Conservation (phyloP, 1,140 invertebrate genomes). For the Scylla paramamosain region DNA sequence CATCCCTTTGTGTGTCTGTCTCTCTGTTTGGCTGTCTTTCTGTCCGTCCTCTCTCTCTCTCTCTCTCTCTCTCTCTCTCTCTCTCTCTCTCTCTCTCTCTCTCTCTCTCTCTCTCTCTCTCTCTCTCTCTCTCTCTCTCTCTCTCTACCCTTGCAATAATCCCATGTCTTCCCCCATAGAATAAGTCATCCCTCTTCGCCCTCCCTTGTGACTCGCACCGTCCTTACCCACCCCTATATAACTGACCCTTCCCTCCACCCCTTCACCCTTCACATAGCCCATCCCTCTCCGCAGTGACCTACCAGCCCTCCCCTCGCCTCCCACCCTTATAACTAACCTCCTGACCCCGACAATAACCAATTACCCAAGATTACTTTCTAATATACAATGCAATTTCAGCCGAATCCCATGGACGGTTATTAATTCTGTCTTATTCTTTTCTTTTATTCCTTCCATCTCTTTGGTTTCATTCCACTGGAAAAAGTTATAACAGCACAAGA, state of each 20-base stretch:
- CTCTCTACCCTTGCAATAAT: background rate
- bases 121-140: background rate
- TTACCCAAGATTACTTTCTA: slow-evolving; percentile 8
- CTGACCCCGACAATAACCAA: background rate
- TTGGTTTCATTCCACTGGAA: background rate
- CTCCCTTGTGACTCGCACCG: background rate
- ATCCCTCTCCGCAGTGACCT: background rate
- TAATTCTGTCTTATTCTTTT: background rate
- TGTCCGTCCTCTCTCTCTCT: no score
- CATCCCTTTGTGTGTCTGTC: background rate
- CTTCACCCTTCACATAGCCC: background rate
- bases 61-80: background rate
- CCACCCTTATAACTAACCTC: background rate
- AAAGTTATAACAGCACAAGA: background rate
- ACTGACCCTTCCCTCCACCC: background rate
- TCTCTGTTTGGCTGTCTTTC: no score
- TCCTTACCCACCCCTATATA: background rate
- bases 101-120: no score
- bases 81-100: background rate
- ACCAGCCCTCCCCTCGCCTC: background rate
- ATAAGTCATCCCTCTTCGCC: background rate
- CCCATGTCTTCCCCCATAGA: background rate
- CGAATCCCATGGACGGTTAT: background rate
- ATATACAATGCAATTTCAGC: slow-evolving; percentile 5
- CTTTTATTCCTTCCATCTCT: no score